Evolutionary conservation across 64 coral and sea anemone genomes (phyloP), one percentile per base, ranked within the genome.

Genomic region (Anthopleura sola): DNA sequence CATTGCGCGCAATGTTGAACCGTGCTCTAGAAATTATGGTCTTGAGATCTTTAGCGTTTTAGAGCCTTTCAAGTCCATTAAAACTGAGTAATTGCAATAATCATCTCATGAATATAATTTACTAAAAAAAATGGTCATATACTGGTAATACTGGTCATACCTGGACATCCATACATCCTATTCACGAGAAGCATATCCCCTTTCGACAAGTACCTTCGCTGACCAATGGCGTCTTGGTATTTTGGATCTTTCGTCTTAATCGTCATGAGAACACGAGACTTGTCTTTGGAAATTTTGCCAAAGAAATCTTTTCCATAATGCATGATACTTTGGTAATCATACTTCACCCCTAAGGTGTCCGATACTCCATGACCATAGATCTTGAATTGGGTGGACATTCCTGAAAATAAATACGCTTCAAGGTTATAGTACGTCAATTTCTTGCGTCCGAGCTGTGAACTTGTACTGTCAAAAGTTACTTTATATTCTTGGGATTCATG

Each of bases 321-420:
- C 95, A 98, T 98, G 17, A 98, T 98, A 48, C 95, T 98, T 39
- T 82, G 28, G 24, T 98, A 98, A 34, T 98, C 92, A 74, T 98
- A 98, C 36, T 91, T 91, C 23, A 97, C 37, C 32, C 88, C 78
- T 0, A 91, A 77, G 20, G 68, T 86, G 46, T 94, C 86, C 2
- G 26, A 11, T 32, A 71, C 28, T 31, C 88, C 88, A n/a, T 90
- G 88, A 19, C 49, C 48, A 17, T 84, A 77, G 50, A 84, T 90
- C 82, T 76, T 64, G 55, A 90, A 90, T 54, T 90, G 88, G 6
- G 47, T 23, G 17, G 88, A 78, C 83, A 38, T 85, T 55, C 81
- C 88, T 90, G 75, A n/a, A 44, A 9, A 79, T 19, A 58, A 46
- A 53, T 44, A 3, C 29, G 31, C 31, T 15, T 3, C n/a, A n/a